A percentile compares a stretch with the other conserved stretches of the same genome.
These are phyloP conservation scores for Lottia scabra DNA, from an alignment of 2,888 invertebrate species.

Conservation along the genomic window DNA sequence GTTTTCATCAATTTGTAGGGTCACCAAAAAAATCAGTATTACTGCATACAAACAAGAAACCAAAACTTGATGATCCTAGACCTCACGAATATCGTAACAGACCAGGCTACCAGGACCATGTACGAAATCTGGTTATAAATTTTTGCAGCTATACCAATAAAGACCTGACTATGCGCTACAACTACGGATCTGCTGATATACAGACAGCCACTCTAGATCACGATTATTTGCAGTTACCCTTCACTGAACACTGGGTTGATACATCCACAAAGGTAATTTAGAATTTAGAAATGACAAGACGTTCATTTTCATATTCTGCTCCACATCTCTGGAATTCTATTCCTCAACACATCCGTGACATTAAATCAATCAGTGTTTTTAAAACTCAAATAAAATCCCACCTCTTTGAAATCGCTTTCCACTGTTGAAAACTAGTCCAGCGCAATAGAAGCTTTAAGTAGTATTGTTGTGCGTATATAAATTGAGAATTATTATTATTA, in stretches of 20 bases:
- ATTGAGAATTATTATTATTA: too few relatives aligned
- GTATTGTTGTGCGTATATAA: too few relatives aligned
- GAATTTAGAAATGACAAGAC: too few relatives aligned
- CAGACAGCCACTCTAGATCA: constrained; percentile 7
- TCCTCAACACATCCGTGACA: too few relatives aligned
- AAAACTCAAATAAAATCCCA: too few relatives aligned
- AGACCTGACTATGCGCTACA: not conserved
- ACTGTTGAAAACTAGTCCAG: too few relatives aligned
- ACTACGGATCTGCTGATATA: constrained; percentile 1
- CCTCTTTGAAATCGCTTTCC: too few relatives aligned
- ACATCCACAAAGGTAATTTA: too few relatives aligned
- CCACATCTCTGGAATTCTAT: too few relatives aligned
- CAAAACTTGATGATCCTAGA: constrained; percentile 18
- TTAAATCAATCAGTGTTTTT: too few relatives aligned
- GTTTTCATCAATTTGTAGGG: constrained; percentile 5
- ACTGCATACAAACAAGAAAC: not conserved
- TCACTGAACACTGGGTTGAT: constrained; percentile 13
- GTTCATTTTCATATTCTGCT: too few relatives aligned
- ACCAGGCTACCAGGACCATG: constrained; percentile 19
- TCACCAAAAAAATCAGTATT: constrained; percentile 17
- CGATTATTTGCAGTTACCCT: constrained; percentile 8
- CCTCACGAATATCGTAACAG: constrained; percentile 14
- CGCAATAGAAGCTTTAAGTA: too few relatives aligned
- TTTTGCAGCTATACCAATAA: not conserved
- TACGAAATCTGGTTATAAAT: not conserved